A percentile compares a stretch with the other conserved stretches of the same genome.
Evolutionary conservation across 2,113 vertebrate species (phyloP).

Genomic region (Albula goreensis): DNA sequence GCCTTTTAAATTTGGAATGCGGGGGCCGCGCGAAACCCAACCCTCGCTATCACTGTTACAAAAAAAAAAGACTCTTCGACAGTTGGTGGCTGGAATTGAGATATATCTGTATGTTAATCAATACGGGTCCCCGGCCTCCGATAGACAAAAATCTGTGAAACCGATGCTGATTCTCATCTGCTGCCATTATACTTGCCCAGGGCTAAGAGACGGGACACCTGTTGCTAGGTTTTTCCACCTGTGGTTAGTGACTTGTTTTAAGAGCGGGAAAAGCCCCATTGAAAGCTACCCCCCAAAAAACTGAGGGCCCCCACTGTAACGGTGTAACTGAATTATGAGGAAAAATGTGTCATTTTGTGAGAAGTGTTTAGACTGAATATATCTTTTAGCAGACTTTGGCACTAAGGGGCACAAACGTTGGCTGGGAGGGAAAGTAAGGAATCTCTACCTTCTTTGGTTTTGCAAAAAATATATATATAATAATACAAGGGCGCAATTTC

Average conservation of each 20-base stretch:
- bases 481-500: too few species aligned
- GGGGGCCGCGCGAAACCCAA: conserved; percentile 55
- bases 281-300: not conserved
- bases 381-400: too few species aligned
- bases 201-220: conserved; percentile 34
- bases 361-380: not conserved
- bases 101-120: conserved; percentile 60
- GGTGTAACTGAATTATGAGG: not conserved
- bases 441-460: too few species aligned
- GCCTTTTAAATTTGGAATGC: conserved; percentile 60
- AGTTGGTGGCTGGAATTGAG: conserved; percentile 47
- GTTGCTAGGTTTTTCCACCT: conserved; percentile 20
- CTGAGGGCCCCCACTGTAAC: not conserved
- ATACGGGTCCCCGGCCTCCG: conserved; percentile 53
- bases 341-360: not conserved
- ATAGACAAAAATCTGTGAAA: conserved; percentile 40
- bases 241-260: not conserved
- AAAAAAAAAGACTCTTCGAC: conserved; percentile 32
- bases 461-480: too few species aligned
- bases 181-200: conserved; percentile 18
- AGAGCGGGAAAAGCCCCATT: not conserved
- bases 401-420: too few species aligned
- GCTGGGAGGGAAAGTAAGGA: too few species aligned
- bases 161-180: conserved; percentile 45
- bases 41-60: conserved; percentile 45